These are phyloP conservation scores for Apodemus sylvaticus DNA, from an alignment of 2,113 vertebrate genomes.

Conservation along the genomic window DNA sequence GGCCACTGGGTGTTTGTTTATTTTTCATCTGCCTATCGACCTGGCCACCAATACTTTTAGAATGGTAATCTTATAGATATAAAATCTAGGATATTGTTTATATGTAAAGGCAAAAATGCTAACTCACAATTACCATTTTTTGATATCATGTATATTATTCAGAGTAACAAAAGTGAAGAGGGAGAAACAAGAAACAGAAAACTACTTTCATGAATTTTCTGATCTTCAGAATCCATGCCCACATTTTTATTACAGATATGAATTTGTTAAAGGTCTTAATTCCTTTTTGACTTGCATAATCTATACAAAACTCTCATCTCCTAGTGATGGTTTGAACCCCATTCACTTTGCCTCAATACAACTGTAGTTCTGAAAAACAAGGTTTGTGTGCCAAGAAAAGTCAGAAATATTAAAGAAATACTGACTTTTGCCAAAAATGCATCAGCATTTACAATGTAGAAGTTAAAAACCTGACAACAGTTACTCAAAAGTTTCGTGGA, in stretches of 20 bases:
- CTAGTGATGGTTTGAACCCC: not conserved
- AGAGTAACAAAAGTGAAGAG: not conserved
- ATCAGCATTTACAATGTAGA: not conserved
- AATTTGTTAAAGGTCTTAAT: slow-evolving; percentile 1
- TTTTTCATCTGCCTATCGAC: not conserved
- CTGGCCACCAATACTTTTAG: not conserved
- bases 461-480: not conserved
- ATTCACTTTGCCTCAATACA: not conserved
- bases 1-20: not conserved
- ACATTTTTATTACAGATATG: slow-evolving; percentile 17
- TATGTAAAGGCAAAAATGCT: not conserved
- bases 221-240: not conserved
- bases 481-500: slow-evolving; percentile 27
- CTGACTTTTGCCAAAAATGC: not conserved
- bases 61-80: not conserved
- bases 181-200: not conserved
- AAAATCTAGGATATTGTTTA: not conserved
- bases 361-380: not conserved
- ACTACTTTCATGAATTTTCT: not conserved
- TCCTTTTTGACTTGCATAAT: not conserved
- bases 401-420: slow-evolving; percentile 2
- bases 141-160: not conserved
- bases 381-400: not conserved
- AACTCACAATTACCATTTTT: not conserved
- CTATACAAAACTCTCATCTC: not conserved